Conservation (phyloP, 2,113 vertebrate species). For the Trematomus loennbergii region DNA sequence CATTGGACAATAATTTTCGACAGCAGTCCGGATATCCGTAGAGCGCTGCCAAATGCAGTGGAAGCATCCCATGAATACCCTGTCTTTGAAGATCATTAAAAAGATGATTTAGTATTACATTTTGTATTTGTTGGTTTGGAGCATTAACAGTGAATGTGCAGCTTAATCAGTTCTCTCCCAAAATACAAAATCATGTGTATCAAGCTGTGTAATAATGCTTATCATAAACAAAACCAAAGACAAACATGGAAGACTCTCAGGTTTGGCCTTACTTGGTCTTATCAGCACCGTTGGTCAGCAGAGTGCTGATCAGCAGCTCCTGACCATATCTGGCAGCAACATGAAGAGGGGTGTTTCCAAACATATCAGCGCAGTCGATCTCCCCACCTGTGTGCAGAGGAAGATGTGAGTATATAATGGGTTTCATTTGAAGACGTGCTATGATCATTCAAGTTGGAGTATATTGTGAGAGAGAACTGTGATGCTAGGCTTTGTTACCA, state of each 20-base stretch:
- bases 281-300: constrained; percentile 95
- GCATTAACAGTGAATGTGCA: background rate
- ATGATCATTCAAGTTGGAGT: background rate
- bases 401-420: background rate
- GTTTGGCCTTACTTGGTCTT: constrained; percentile 87
- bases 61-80: constrained; percentile 95
- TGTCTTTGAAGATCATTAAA: constrained; percentile 81
- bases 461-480: background rate
- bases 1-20: constrained; percentile 95
- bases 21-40: constrained; percentile 97
- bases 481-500: constrained; percentile 79
- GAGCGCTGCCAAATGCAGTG: constrained; percentile 93
- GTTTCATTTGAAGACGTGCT: background rate
- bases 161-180: background rate
- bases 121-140: background rate
- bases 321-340: constrained; percentile 96
- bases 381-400: constrained; percentile 86
- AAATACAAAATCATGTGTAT: no score
- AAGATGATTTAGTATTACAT: background rate
- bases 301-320: constrained; percentile 95
- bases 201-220: background rate
- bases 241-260: background rate
- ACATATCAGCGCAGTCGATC: constrained; percentile 92
- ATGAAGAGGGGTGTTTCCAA: constrained; percentile 95
- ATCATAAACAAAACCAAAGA: background rate